These are phyloP conservation scores for Rissa tridactyla DNA, from an alignment of 2,113 vertebrate species.

Conservation along the genomic window DNA sequence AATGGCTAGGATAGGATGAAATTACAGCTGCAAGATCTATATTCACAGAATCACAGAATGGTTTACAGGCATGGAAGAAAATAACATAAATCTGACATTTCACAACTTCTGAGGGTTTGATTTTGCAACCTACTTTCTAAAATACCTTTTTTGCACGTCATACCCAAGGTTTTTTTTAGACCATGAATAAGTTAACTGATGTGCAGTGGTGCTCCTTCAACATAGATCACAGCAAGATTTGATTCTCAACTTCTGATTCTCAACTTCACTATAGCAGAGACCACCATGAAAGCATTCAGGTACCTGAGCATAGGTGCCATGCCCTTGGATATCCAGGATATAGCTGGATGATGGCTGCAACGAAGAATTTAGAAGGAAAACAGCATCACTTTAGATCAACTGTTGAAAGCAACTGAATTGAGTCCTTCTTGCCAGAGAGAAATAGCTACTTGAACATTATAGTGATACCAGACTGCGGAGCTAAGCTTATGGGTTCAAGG, in stretches of 20 bases:
- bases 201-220: neutral
- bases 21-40: neutral
- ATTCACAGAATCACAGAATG: neutral
- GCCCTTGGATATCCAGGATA: neutral
- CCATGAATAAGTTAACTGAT: neutral
- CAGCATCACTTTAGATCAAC: neutral
- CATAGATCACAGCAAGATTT: neutral
- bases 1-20: neutral
- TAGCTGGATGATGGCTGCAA: neutral
- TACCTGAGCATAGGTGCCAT: neutral
- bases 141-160: neutral
- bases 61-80: neutral
- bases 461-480: neutral
- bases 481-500: neutral
- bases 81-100: constrained; percentile 20
- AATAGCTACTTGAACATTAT: neutral
- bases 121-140: constrained; percentile 40
- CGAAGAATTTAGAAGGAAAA: neutral
- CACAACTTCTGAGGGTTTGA: neutral
- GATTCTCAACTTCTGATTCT: neutral
- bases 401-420: neutral
- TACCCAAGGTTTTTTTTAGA: neutral
- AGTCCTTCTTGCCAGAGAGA: neutral
- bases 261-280: neutral
- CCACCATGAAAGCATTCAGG: neutral